Conservation (phyloP, 2,797 vertebrate genomes). For the Allobates femoralis region DNA sequence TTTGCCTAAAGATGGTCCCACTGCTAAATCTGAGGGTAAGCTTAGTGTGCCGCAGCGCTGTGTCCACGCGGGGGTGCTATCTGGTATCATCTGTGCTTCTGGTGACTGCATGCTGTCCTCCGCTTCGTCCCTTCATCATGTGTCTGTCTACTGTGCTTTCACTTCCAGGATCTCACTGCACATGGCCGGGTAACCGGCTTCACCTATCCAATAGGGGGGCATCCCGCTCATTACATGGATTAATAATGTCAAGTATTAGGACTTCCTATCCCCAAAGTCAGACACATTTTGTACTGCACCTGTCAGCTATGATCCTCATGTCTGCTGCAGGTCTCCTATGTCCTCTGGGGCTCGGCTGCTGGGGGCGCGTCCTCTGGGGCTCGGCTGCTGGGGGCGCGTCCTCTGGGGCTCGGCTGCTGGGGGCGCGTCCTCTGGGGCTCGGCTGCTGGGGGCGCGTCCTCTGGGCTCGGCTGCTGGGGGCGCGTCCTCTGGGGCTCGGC, state of each 20-base stretch:
- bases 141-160: conserved; percentile 62
- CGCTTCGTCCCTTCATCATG: conserved; percentile 69
- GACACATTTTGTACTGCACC: not conserved
- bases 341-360: too few species aligned
- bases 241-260: not conserved
- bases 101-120: conserved; percentile 92
- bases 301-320: not conserved
- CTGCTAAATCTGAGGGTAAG: conserved; percentile 98
- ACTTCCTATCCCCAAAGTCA: not conserved
- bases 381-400: too few species aligned
- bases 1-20: conserved; percentile 95
- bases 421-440: too few species aligned
- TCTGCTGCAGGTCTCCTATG: not conserved
- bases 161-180: conserved; percentile 56
- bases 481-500: too few species aligned
- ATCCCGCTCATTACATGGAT: conserved; percentile 4
- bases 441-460: too few species aligned
- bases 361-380: too few species aligned
- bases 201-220: not conserved
- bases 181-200: not conserved
- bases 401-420: too few species aligned
- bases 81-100: conserved; percentile 77
- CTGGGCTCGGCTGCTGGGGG: too few species aligned
- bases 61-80: conserved; percentile 72
- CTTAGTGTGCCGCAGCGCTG: conserved; percentile 79